Percentiles rank a stretch among this genome's conserved stretches.
These are phyloP conservation scores for Engraulis encrasicolus DNA, from an alignment of 2,113 vertebrate species.

Conservation along the genomic window DNA sequence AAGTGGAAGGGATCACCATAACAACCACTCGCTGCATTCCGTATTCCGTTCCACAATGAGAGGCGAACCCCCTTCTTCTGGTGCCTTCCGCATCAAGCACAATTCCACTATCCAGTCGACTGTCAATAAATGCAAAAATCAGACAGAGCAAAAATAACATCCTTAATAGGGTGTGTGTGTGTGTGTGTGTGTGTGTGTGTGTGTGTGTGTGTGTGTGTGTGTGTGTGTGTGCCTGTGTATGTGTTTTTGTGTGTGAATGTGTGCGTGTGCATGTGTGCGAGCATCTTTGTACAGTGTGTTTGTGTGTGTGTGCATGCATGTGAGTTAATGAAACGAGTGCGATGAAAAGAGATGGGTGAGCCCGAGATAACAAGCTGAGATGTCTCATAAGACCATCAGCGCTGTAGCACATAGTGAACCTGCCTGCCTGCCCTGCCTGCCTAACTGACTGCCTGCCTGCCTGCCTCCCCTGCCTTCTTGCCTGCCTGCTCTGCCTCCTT, in stretches of 20 bases:
- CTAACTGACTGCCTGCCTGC: too few relatives aligned
- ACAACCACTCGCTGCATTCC: conserved; percentile 49
- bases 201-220: neutral
- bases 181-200: neutral
- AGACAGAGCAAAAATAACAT: neutral
- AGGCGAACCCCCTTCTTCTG: conserved; percentile 40
- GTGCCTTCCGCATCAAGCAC: conserved; percentile 37
- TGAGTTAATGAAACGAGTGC: too few relatives aligned
- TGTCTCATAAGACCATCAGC: neutral
- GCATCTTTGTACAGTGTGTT: neutral
- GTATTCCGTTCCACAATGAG: conserved; percentile 44
- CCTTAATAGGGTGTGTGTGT: neutral
- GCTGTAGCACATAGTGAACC: neutral
- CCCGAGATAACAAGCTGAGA: neutral
- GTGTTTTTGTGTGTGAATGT: neutral
- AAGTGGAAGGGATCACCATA: conserved; percentile 56
- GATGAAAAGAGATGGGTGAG: neutral
- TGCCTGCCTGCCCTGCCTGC: too few relatives aligned
- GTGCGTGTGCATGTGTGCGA: neutral
- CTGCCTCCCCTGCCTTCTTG: too few relatives aligned
- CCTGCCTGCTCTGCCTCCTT: too few relatives aligned
- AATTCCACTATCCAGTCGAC: conserved; percentile 28
- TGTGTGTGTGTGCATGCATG: neutral
- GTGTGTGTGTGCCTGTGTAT: neutral
- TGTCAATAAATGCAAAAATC: too few relatives aligned